Conservation (phyloP, 1,140 invertebrate genomes). For the Drosophila kanapiae region DNA sequence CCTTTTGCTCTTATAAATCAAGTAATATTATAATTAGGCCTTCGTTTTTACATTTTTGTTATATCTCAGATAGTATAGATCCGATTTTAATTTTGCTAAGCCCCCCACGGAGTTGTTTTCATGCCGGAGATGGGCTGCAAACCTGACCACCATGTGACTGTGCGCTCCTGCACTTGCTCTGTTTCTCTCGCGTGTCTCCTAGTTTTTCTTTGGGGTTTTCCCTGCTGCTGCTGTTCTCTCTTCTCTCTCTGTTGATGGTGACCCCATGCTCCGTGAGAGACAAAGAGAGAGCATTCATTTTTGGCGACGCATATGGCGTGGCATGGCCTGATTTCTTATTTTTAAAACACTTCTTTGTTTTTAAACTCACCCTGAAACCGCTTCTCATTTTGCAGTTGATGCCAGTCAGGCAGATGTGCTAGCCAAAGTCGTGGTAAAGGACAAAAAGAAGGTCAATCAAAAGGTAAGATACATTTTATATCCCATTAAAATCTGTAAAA, state of each 20-base stretch:
- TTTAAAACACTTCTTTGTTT: conserved; percentile 40
- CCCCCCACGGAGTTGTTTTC: conserved; percentile 20
- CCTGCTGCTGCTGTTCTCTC: neutral
- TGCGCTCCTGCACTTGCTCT: conserved; percentile 5
- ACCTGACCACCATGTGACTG: conserved; percentile 39
- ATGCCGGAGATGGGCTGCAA: conserved; percentile 1
- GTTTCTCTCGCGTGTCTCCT: conserved; percentile 11
- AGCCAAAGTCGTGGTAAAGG: conserved; percentile 87
- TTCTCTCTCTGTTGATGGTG: conserved; percentile 14
- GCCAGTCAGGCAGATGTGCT: conserved; percentile 79
- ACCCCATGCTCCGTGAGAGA: conserved; percentile 37
- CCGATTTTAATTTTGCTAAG: neutral
- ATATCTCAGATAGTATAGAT: neutral
- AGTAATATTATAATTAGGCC: too few relatives aligned
- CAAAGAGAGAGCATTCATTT: conserved; percentile 25
- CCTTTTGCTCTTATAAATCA: too few relatives aligned
- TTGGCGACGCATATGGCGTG: conserved; percentile 45
- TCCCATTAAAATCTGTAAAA: neutral
- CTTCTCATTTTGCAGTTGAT: conserved; percentile 52
- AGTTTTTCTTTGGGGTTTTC: conserved; percentile 5
- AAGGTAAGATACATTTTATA: conserved; percentile 86
- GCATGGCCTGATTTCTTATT: conserved; percentile 59
- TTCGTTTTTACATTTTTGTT: neutral
- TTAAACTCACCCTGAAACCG: conserved; percentile 10
- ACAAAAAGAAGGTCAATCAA: conserved; percentile 88